phyloP scores from a whole-genome alignment of 2,113 vertebrate species.

The Axis porcinus region DNA sequence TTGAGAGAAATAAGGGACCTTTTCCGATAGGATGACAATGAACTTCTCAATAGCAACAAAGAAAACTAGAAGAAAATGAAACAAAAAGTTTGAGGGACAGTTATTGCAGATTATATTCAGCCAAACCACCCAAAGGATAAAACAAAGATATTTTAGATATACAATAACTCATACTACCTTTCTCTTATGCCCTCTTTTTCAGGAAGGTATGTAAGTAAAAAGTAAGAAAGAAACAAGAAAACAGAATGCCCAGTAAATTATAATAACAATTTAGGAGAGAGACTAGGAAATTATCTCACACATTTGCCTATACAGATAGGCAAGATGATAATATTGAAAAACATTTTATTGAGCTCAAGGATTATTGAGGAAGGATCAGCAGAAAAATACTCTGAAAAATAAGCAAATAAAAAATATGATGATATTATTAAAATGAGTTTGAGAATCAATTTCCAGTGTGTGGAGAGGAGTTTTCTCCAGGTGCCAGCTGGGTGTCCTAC shows the following conservation, averaged over 20 bases:
- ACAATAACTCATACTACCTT: slow-evolving; percentile 6
- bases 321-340: not conserved
- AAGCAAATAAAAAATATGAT: not conserved
- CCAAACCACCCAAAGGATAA: slow-evolving; percentile 22
- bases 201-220: not conserved
- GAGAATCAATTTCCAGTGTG: not conserved
- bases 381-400: not conserved
- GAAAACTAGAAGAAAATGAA: not conserved
- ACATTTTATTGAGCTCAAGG: not conserved
- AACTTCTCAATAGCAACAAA: not conserved
- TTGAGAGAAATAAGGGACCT: not conserved
- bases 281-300: not conserved
- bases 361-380: not conserved
- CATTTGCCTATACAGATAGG: not conserved
- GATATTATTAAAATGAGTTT: not conserved
- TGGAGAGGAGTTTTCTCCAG: not conserved
- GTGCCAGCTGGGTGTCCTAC: not conserved
- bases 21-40: not conserved
- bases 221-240: not conserved
- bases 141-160: slow-evolving; percentile 2
- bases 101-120: slow-evolving; percentile 31
- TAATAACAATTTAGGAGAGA: not conserved
- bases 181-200: not conserved
- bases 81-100: not conserved
- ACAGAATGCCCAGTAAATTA: not conserved